Percentiles rank a stretch among this genome's conserved stretches.
These are phyloP conservation scores for Labeo rohita DNA, from an alignment of 2,113 vertebrate genomes.

Conservation along the genomic window DNA sequence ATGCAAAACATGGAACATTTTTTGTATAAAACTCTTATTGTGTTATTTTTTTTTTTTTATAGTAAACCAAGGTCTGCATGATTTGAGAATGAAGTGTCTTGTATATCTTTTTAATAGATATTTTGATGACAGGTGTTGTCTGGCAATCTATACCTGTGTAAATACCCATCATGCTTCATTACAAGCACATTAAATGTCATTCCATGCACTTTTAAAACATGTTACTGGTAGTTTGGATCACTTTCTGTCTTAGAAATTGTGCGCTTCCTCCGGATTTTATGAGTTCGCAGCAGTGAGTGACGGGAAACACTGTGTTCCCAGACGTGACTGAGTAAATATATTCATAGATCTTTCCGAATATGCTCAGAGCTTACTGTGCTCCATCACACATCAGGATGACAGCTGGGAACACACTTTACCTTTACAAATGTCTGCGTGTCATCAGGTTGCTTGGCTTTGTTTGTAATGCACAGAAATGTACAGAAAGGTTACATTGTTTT, in stretches of 20 bases:
- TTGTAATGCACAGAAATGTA: not conserved
- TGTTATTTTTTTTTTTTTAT: not conserved
- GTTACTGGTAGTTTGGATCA: not conserved
- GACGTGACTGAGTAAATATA: not conserved
- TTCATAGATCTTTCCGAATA: not conserved
- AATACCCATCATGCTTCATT: not conserved
- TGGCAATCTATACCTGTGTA: not conserved
- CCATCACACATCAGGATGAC: conserved; percentile 32
- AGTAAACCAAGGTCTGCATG: not conserved
- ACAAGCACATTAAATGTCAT: not conserved
- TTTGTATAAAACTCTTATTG: not conserved
- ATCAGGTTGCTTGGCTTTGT: not conserved
- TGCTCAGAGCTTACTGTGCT: conserved; percentile 10
- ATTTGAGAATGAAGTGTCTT: not conserved
- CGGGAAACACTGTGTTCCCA: not conserved
- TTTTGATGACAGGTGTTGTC: not conserved
- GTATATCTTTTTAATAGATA: not conserved
- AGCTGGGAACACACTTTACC: conserved; percentile 9
- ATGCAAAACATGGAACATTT: not conserved
- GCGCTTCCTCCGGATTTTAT: not conserved
- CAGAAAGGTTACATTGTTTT: too few species aligned
- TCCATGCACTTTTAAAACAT: not conserved
- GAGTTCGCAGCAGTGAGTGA: not conserved
- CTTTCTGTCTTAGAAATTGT: not conserved
- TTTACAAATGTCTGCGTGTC: not conserved